Conservation (phyloP, 2,888 invertebrate genomes). For the Abscondita cerata region DNA sequence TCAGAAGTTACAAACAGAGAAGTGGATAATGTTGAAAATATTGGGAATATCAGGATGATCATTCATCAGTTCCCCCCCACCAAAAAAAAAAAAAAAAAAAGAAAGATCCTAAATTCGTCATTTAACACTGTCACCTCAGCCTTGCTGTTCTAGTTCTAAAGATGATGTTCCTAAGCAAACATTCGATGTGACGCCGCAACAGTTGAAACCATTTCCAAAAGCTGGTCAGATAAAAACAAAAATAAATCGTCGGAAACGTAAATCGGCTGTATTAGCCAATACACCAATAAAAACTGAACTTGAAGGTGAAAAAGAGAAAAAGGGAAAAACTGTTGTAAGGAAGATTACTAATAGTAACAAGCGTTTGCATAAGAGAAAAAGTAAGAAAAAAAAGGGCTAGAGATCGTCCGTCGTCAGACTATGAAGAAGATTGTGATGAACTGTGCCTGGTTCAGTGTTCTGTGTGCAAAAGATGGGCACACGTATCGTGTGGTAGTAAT, state of each 20-base stretch:
- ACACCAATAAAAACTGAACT: slow-evolving; percentile 31
- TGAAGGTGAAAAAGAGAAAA: slow-evolving; percentile 13
- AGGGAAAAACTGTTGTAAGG: background rate
- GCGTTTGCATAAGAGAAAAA: background rate
- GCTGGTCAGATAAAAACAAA: background rate
- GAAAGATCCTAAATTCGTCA: background rate
- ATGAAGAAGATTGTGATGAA: slow-evolving; percentile 8
- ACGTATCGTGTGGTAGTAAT: slow-evolving; percentile 11
- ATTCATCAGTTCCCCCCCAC: background rate
- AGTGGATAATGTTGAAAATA: background rate
- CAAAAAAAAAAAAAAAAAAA: no score
- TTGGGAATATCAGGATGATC: background rate
- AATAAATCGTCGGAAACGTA: slow-evolving; percentile 33
- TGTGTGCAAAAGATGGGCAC: slow-evolving; percentile 10
- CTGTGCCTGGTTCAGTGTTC: slow-evolving; percentile 15
- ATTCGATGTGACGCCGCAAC: background rate
- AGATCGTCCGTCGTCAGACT: background rate
- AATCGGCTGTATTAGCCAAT: slow-evolving; percentile 39
- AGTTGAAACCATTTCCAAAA: slow-evolving; percentile 5
- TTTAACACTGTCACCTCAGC: background rate
- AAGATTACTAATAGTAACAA: background rate
- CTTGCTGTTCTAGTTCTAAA: background rate
- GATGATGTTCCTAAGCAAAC: background rate
- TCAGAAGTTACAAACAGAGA: slow-evolving; percentile 11
- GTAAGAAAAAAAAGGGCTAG: background rate